Conservation (phyloP, 2,888 invertebrate genomes). For the Ornithoptera priamus region DNA sequence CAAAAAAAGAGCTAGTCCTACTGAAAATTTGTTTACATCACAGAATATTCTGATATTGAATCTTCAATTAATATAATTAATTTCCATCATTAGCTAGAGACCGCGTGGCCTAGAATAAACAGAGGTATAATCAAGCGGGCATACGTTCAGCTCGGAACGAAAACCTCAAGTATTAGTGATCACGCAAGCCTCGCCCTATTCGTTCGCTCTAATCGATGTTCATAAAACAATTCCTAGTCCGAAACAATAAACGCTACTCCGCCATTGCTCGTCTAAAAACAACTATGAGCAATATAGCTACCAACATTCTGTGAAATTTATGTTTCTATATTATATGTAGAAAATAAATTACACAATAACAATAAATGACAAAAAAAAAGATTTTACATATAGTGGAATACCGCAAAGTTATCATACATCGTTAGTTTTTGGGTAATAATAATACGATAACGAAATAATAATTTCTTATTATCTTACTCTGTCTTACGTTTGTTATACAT, state of each 20-base stretch:
- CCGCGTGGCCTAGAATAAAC: slow-evolving; percentile 12
- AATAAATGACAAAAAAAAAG: too few species aligned
- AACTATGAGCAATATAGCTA: neutral
- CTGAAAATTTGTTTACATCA: neutral
- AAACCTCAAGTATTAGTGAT: slow-evolving; percentile 43
- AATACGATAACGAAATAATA: too few species aligned
- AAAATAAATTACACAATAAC: neutral
- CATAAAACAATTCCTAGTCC: slow-evolving; percentile 13
- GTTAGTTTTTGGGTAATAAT: too few species aligned
- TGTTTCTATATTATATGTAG: neutral
- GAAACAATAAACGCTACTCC: slow-evolving; percentile 5
- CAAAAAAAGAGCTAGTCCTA: too few species aligned
- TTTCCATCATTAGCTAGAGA: slow-evolving; percentile 1
- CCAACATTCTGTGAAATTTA: neutral
- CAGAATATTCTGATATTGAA: neutral
- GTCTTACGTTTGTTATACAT: too few species aligned
- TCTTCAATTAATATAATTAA: neutral
- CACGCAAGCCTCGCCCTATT: slow-evolving; percentile 56
- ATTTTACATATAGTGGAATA: too few species aligned
- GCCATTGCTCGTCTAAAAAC: neutral
- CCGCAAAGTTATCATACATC: too few species aligned
- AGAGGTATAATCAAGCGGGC: slow-evolving; percentile 20
- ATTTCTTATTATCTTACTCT: too few species aligned
- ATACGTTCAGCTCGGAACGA: slow-evolving; percentile 28
- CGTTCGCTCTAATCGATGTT: slow-evolving; percentile 19